Conservation (phyloP, 2,113 vertebrate genomes). For the Brachypodius melanocephalos region DNA sequence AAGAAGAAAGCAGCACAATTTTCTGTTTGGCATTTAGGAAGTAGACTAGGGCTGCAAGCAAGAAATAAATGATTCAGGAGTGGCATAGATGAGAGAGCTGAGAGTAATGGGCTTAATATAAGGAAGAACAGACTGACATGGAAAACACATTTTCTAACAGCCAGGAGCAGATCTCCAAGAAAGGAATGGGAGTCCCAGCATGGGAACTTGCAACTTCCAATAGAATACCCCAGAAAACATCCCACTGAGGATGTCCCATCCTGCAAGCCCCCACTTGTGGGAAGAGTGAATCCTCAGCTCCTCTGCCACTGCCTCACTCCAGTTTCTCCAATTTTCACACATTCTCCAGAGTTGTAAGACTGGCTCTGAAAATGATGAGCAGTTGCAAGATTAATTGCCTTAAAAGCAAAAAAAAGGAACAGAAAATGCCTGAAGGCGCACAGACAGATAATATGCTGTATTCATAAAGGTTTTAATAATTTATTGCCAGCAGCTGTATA, state of each 20-base stretch:
- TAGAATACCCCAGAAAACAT: neutral
- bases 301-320: neutral
- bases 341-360: neutral
- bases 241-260: neutral
- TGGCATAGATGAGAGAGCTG: neutral
- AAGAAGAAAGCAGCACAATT: neutral
- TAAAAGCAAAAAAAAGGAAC: conserved; percentile 43
- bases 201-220: neutral
- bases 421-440: conserved; percentile 26
- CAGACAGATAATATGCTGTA: conserved; percentile 20
- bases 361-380: neutral
- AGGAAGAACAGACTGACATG: neutral
- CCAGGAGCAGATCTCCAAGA: neutral
- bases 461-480: conserved; percentile 55
- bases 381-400: conserved; percentile 42
- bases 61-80: neutral
- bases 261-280: neutral
- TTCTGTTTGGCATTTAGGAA: neutral
- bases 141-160: neutral
- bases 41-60: neutral
- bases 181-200: neutral
- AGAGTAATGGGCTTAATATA: neutral
- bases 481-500: conserved; percentile 22
- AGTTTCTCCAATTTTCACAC: neutral
- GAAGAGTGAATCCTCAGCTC: neutral